Evolutionary conservation across 2,797 vertebrate genomes (phyloP).

Genomic region (Parauchenoglanis ngamensis): DNA sequence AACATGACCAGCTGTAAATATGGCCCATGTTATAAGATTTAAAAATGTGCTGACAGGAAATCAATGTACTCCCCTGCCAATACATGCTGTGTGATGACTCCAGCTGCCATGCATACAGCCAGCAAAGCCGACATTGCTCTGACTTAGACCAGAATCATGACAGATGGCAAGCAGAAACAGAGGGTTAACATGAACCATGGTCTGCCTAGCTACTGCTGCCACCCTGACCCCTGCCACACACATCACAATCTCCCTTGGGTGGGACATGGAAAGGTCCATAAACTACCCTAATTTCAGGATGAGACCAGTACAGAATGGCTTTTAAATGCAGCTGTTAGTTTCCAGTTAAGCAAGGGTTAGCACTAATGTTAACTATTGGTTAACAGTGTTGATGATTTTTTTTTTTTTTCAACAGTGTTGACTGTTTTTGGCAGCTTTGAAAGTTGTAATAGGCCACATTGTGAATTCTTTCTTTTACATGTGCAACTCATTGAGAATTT

Average conservation of each 20-base stretch:
- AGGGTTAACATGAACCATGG: constrained; percentile 50
- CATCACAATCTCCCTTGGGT: not conserved
- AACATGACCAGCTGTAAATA: constrained; percentile 36
- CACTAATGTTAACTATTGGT: not conserved
- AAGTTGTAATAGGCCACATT: not conserved
- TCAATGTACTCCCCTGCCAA: constrained; percentile 57
- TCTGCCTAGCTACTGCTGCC: constrained; percentile 31
- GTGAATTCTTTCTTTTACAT: not conserved
- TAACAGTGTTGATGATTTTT: not conserved
- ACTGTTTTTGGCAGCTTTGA: not conserved
- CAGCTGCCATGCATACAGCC: constrained; percentile 52
- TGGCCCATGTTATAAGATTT: constrained; percentile 51
- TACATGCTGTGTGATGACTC: constrained; percentile 53
- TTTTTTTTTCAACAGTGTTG: not conserved
- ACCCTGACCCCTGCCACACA: not conserved
- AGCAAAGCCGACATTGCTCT: constrained; percentile 52
- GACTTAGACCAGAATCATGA: constrained; percentile 49
- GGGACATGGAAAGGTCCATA: not conserved
- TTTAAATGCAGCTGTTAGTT: not conserved
- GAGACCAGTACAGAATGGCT: not conserved
- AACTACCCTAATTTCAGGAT: not conserved
- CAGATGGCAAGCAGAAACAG: constrained; percentile 56
- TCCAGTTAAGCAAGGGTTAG: not conserved
- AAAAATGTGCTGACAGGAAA: constrained; percentile 56
- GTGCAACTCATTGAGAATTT: not conserved